These are phyloP conservation scores for Ganaspis brasiliensis DNA, from an alignment of 2,888 invertebrate genomes.

Conservation along the genomic window DNA sequence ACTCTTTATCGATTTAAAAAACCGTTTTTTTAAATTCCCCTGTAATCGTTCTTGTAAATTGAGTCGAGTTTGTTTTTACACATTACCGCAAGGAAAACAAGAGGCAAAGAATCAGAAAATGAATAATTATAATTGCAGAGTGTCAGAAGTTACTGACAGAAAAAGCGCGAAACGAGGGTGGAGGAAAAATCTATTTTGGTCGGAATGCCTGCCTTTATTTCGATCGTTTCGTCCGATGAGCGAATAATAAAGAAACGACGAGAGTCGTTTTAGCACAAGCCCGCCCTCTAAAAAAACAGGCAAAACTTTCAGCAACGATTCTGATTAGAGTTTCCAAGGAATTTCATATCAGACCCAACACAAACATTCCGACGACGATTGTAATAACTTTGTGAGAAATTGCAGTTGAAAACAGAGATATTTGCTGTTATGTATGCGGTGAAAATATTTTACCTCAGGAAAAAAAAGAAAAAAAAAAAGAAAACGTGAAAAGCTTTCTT, in stretches of 20 bases:
- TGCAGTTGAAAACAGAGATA: background rate
- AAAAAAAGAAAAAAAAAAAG: background rate
- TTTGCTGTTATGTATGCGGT: background rate
- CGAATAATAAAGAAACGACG: constrained; percentile 28
- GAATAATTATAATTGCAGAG: background rate
- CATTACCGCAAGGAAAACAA: background rate
- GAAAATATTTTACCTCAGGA: background rate
- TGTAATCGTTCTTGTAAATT: too few species aligned
- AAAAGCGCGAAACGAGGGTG: background rate
- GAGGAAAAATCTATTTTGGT: constrained; percentile 12
- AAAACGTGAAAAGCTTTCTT: background rate
- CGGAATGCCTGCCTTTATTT: constrained; percentile 5
- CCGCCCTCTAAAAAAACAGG: background rate
- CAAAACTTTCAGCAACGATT: constrained; percentile 19
- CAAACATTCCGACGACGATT: constrained; percentile 10
- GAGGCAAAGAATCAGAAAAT: background rate
- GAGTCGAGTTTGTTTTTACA: too few species aligned
- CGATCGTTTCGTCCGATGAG: constrained; percentile 14
- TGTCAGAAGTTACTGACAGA: background rate
- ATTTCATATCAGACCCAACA: background rate
- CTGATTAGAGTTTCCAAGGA: constrained; percentile 11
- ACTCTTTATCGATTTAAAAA: too few species aligned
- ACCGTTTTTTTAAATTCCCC: too few species aligned
- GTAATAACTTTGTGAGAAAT: constrained; percentile 30
- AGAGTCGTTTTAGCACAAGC: constrained; percentile 4